Evolutionary conservation across 2,888 invertebrate genomes (phyloP).

Genomic region (Agrochola macilenta): DNA sequence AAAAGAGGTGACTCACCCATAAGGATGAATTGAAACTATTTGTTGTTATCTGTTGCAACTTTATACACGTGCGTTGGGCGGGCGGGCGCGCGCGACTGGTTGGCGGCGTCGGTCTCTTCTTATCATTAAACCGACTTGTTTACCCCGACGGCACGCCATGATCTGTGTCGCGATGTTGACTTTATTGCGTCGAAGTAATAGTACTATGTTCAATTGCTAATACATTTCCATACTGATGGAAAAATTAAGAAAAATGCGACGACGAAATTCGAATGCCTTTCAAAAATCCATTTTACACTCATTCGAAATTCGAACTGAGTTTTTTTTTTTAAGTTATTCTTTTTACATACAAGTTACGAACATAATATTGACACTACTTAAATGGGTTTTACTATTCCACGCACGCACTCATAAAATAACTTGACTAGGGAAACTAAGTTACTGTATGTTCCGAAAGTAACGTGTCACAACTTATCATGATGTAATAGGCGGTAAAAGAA

Average conservation of each 20-base stretch:
- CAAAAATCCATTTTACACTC: background rate
- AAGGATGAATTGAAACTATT: conserved; percentile 63
- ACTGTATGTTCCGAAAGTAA: conserved; percentile 41
- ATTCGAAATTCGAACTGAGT: background rate
- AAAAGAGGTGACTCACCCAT: conserved; percentile 64
- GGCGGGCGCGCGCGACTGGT: conserved; percentile 86
- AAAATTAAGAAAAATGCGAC: background rate
- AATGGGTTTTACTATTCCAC: conserved; percentile 15
- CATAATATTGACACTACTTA: background rate
- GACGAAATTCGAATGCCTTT: background rate
- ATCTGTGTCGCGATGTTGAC: conserved; percentile 81
- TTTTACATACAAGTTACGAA: background rate
- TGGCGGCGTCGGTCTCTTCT: conserved; percentile 78
- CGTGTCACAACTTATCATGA: conserved; percentile 55
- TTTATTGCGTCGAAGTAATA: conserved; percentile 72
- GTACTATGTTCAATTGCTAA: conserved; percentile 49
- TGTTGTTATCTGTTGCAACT: conserved; percentile 63
- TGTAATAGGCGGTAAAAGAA: conserved; percentile 48
- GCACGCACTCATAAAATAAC: conserved; percentile 35
- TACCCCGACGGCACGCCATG: conserved; percentile 80
- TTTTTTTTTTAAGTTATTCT: background rate
- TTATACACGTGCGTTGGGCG: conserved; percentile 82
- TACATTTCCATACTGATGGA: conserved; percentile 34
- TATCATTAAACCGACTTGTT: conserved; percentile 86
- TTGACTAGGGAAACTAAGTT: conserved; percentile 41